Percentiles rank a stretch among this genome's conserved stretches.
Conservation (phyloP, 2,113 vertebrate species). For the Ptyas mucosa region DNA sequence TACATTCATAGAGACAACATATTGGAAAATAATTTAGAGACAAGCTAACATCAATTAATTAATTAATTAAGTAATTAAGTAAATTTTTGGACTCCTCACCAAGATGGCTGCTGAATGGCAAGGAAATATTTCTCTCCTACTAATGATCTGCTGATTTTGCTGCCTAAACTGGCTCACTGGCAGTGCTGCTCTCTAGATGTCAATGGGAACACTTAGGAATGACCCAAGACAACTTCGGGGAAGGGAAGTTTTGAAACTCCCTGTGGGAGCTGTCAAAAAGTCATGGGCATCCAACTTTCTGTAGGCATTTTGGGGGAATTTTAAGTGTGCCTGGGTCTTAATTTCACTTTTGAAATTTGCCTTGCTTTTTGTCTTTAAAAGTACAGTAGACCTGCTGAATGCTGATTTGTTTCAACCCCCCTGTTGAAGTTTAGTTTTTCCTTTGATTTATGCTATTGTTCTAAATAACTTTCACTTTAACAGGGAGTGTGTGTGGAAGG, state of each 20-base stretch:
- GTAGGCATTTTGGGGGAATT: not conserved
- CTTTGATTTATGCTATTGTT: not conserved
- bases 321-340: not conserved
- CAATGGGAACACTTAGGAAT: not conserved
- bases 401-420: not conserved
- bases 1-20: not conserved
- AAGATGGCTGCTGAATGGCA: not conserved
- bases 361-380: not conserved
- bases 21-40: not conserved
- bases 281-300: not conserved
- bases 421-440: not conserved
- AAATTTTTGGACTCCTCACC: not conserved
- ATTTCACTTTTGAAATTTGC: not conserved
- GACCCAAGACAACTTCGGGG: not conserved
- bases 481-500: not conserved
- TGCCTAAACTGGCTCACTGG: not conserved
- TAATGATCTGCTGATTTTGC: not conserved
- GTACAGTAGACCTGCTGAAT: not conserved
- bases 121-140: not conserved
- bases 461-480: not conserved
- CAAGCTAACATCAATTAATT: not conserved
- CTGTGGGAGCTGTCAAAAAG: not conserved
- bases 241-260: not conserved
- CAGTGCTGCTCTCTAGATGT: not conserved
- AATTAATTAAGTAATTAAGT: not conserved